Evolutionary conservation across 2,888 invertebrate species (phyloP), one percentile per base, ranked within the genome.

Genomic region (Machimus rusticus): DNA sequence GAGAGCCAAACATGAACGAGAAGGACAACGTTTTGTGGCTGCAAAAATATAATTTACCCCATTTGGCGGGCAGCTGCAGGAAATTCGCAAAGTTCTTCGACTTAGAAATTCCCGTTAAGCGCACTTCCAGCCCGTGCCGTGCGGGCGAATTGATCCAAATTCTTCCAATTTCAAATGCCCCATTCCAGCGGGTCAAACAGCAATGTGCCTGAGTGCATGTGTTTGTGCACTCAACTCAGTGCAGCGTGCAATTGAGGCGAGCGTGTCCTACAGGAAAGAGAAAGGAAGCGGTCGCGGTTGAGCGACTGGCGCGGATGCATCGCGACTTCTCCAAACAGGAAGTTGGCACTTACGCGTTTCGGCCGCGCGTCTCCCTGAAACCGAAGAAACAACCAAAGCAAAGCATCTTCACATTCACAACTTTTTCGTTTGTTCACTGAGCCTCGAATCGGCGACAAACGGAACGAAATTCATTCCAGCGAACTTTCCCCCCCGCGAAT

Each of bases 241-340:
- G 81, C 81, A 81, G 55, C 81, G 12, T 81, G 81, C 81, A 28
- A 28, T 46, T 12, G 19, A 43, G 28, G 78, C 39, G 37, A 43
- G 43, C 23, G 78, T 12, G 19, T 78, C 78, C 78, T 78, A 31
- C 81, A 81, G 46, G 55, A 81, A 55, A 55, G 81, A 81, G 55
- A 81, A 81, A 55, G 81, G 81, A 81, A 81, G 55, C 46, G 23
- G 81, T 39, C 78, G 78, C 78, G 78, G 39, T 39, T 78, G 78
- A 78, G 23, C 37, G 78, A 78, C 14, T 78, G 78, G 23, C 37
- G 43, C 37, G 23, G 23, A 19, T 78, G 78, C 78, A 78, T 14
- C 43, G 12, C 43, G 43, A 23, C 43, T 78, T 43, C 78, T 37
- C 76, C 76, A 76, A 78, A 78, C 43, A 78, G 78, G 78, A 78